These are phyloP conservation scores for Drosophila pachea DNA, from an alignment of 1,140 invertebrate genomes.

Conservation along the genomic window DNA sequence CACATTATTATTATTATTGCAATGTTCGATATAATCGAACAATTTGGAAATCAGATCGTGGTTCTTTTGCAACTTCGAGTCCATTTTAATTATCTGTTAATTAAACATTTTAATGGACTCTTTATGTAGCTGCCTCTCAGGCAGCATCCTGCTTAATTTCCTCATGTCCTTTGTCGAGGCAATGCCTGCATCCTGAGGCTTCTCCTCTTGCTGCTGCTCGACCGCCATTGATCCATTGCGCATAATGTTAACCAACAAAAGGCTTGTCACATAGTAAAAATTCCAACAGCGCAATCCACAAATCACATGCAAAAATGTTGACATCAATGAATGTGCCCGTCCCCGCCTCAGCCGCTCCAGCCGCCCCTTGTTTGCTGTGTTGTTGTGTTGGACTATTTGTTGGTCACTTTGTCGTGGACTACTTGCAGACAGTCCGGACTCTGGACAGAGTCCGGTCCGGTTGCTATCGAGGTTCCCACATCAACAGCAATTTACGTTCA, in stretches of 20 bases:
- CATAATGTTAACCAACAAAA: conserved; percentile 39
- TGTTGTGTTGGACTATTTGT: conserved; percentile 8
- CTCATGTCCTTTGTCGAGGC: conserved; percentile 12
- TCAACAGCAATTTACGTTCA: conserved; percentile 62
- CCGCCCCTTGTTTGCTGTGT: too few species aligned
- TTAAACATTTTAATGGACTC: conserved; percentile 28
- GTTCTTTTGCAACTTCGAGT: neutral
- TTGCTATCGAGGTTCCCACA: conserved; percentile 43
- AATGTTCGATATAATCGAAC: neutral
- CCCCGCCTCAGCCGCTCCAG: too few species aligned
- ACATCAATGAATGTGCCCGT: conserved; percentile 64
- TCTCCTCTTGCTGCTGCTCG: neutral
- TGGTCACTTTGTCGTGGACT: conserved; percentile 31
- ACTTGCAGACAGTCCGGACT: conserved; percentile 9
- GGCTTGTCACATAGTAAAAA: conserved; percentile 61
- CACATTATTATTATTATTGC: neutral
- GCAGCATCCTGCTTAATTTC: conserved; percentile 17
- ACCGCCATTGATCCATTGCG: conserved; percentile 36
- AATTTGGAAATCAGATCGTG: neutral
- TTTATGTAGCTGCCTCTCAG: neutral
- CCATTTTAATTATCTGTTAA: conserved; percentile 36
- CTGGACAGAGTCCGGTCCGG: neutral
- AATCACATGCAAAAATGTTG: conserved; percentile 68
- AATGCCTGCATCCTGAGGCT: neutral
- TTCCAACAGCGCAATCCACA: conserved; percentile 57